Evolutionary conservation across 2,888 invertebrate genomes (phyloP), one percentile per base, ranked within the genome.

Genomic region (Eristalinus sepulchralis): DNA sequence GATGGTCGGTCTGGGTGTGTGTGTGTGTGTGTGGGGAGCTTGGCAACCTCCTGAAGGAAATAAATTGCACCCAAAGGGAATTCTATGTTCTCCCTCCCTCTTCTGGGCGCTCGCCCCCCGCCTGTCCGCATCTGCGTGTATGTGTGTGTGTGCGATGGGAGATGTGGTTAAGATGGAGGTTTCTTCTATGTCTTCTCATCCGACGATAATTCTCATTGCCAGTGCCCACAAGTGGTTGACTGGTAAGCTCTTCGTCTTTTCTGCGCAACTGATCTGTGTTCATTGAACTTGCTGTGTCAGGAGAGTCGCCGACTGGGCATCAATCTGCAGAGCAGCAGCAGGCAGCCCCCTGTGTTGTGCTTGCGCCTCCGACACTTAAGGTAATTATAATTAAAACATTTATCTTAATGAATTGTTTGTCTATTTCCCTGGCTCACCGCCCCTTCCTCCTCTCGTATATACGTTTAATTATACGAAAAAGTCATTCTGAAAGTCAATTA

Each of bases 41-140:
- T 24, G 59, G 59, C 60, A 72, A 60, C 36, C 70, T 86, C 82
- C 73, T 70, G 85, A 73, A 86, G 82, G 78, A 86, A 86, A 86
- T 82, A 78, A 86, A 82, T 82, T 86, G 82, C 82, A 82, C 72
- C 63, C 72, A 73, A 72, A 78, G 66, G 78, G 73, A 64, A 34
- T 62, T 75, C 47, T 47, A n/a, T 47, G n/a, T 47, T 47, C 47
- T 17, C 39, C 39, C n/a, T 39, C 27, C 5, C 27, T 27, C 27
- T 27, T 27, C 27, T 5, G 27, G 27, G 27, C 27, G 27, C 27
- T n/a, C n/a, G n/a, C 27, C 27, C 27, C 5, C 27, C 5, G 27
- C 2, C 5, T 5, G 27, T 3, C 27, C 5, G 27, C 27, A n/a
- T n/a, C n/a, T n/a, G n/a, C n/a, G 68, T 53, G 27, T 27, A 34